Conservation (phyloP, 2,888 invertebrate genomes). For the Eupithecia subfuscata region DNA sequence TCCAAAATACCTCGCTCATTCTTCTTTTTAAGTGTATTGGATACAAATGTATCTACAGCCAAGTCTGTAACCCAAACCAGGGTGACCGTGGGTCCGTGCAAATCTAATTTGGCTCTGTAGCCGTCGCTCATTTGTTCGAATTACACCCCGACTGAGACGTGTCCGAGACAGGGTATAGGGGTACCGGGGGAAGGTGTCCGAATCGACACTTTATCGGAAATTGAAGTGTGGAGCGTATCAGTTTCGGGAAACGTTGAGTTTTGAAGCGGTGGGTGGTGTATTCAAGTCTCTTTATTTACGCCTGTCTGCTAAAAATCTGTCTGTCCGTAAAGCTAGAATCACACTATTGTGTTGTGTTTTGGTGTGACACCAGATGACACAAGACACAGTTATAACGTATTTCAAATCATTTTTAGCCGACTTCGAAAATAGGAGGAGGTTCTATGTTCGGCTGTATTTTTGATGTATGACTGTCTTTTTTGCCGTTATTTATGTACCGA, state of each 20-base stretch:
- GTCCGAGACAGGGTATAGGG: constrained; percentile 42
- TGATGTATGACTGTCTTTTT: no score
- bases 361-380: neutral
- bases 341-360: neutral
- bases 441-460: no score
- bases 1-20: neutral
- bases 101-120: constrained; percentile 87
- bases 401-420: no score
- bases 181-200: constrained; percentile 30
- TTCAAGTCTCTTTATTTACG: neutral
- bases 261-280: neutral
- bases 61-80: constrained; percentile 31
- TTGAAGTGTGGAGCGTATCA: constrained; percentile 19
- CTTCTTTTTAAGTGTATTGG: constrained; percentile 35
- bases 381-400: no score
- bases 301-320: neutral
- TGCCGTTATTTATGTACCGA: no score
- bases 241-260: constrained; percentile 4
- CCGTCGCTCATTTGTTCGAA: constrained; percentile 86
- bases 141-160: constrained; percentile 57
- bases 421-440: no score
- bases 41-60: constrained; percentile 54
- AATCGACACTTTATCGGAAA: constrained; percentile 35
- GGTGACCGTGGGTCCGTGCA: constrained; percentile 58
- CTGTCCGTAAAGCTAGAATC: neutral